Evolutionary conservation across 2,888 invertebrate genomes (phyloP).

Genomic region (Seladonia tumulorum): DNA sequence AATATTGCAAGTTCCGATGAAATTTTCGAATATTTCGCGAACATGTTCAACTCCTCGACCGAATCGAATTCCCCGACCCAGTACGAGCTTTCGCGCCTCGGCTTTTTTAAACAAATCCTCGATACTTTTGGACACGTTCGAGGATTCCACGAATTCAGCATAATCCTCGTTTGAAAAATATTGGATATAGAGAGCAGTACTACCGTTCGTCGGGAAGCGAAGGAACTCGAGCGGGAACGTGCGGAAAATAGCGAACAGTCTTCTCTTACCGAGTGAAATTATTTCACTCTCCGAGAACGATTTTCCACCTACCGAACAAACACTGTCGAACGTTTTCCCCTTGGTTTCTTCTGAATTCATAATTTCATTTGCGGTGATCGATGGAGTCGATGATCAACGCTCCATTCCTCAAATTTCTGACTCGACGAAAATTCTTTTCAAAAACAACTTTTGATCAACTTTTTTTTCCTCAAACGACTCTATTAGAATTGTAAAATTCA

Average conservation of each 20-base stretch:
- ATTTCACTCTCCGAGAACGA: conserved; percentile 27
- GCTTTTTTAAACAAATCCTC: conserved; percentile 28
- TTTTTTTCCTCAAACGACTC: too few relatives aligned
- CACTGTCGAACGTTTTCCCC: conserved; percentile 10
- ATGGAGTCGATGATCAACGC: not conserved
- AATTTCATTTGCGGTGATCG: not conserved
- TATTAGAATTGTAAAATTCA: too few relatives aligned
- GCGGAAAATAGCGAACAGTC: conserved; percentile 42
- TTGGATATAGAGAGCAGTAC: not conserved
- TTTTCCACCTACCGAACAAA: conserved; percentile 27
- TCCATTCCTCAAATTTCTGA: not conserved
- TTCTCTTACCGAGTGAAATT: conserved; percentile 24
- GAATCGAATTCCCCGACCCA: conserved; percentile 2
- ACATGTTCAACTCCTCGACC: not conserved
- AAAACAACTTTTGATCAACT: too few relatives aligned
- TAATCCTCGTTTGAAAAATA: conserved; percentile 47
- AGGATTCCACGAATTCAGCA: conserved; percentile 9
- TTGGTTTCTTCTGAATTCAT: not conserved
- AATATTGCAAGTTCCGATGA: not conserved
- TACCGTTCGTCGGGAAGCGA: not conserved
- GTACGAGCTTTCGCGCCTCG: conserved; percentile 2
- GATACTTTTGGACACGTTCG: conserved; percentile 32
- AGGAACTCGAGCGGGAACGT: conserved; percentile 29
- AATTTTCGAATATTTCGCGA: not conserved
- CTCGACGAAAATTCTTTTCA: not conserved